Base-by-base conservation (phyloP, 1,140 invertebrate genomes). In the Drosophila willistoni region DNA sequence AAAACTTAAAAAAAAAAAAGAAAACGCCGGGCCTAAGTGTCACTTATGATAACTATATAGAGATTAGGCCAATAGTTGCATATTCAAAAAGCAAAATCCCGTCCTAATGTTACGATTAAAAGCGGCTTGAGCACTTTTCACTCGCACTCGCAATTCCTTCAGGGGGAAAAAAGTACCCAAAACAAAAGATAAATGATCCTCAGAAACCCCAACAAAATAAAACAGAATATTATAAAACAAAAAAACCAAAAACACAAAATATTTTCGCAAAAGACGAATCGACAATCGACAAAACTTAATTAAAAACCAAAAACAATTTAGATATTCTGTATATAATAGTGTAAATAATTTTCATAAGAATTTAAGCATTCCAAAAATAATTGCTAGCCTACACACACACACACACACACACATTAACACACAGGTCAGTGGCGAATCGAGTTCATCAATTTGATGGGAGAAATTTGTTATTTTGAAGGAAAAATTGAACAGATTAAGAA, bases 211-310 rank as follows among this genome's bases (percentile, higher is more conserved):
- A 51, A 47, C 17, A n/a, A 75, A 14, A 47, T 51, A 42, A 22
- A 71, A 51, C 29, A 29, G 29, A 29, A 29, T 29, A 71, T 62
- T 41, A 56, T 22, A 25, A 56, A 39, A n/a, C n/a, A n/a, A 71
- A 36, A 64, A 44, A 73, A 60, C 25, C 57, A 71, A 13, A 62
- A 66, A 41, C 42, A 55, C 22, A 44, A 73, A 66, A 60, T 60
- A 56, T 69, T 77, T 67, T 71, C 68, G 65, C 61, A 76, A 79
- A 75, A 51, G 44, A 79, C 61, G 62, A 76, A 77, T 69, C 44
- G 73, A 79, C 77, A 79, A 79, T 79, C 73, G 66, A 79, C 39
- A 79, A 64, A 66, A 54, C 25, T 42, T 22, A 68, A 67, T 68
- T 56, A 36, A 41, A 68, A 39, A 57, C 1, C 2, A 55, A 59